Evolutionary conservation across 2,888 invertebrate genomes (phyloP), one percentile per base, ranked within the genome.

Genomic region (Pandemis corylana): DNA sequence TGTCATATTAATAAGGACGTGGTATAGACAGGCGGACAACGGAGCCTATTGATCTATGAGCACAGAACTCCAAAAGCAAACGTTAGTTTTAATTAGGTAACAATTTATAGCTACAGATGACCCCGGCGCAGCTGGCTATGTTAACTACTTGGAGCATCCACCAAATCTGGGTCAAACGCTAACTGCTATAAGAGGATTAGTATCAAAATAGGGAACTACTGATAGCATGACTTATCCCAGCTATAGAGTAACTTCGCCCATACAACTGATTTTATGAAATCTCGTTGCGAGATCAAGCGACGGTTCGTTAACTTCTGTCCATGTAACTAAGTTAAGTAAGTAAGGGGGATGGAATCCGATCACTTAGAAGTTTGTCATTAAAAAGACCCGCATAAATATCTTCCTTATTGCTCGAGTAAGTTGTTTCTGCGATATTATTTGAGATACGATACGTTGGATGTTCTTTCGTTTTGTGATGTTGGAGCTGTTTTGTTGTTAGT

Each of bases 231-330:
- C n/a, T 68, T 62, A 62, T 68, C 66, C 83, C 76, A 81, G 79
- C 79, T 80, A 84, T 86, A 84, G 85, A 87, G 77, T 83, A 88
- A 87, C 83, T 87, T 87, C 76, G 80, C 77, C 81, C 79, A 81
- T 81, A 82, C 77, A 80, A 80, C 81, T 85, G 84, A 88, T 87
- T 87, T 87, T 86, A 88, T 87, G 86, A 84, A 86, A 88, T 84
- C 85, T 83, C 79, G 81, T 83, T 81, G 81, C 80, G 80, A 83
- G 85, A 85, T 87, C 86, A 82, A 81, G 81, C 77, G 15, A 86
- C 83, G 88, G 88, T 89, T 90, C 89, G 88, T 90, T 90, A 87
- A 85, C 83, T 89, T 83, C 80, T 85, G 86, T 86, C 80, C 80
- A 77, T 77, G 83, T 88, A 88, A 88, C 86, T 85, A 79, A 85